A percentile compares a stretch with the other conserved stretches of the same genome.
These are phyloP conservation scores for Melinopterus prodromus DNA, from an alignment of 2,888 invertebrate genomes.

Conservation along the genomic window DNA sequence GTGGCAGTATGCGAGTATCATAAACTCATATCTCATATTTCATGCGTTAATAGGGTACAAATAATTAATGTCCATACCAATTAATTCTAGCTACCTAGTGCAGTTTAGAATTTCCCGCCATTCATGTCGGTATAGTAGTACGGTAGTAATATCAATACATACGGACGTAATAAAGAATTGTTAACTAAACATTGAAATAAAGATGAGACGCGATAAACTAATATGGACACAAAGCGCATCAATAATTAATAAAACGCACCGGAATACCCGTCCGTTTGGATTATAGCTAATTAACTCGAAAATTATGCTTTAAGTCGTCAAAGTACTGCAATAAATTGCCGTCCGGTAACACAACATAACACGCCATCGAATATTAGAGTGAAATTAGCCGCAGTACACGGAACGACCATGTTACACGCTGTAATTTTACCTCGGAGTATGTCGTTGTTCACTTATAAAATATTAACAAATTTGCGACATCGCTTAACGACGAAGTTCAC, in stretches of 20 bases:
- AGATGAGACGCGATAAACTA: neutral
- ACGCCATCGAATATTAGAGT: neutral
- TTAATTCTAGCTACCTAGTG: neutral
- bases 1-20: neutral
- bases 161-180: neutral
- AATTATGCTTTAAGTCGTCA: neutral
- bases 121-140: neutral
- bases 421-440: neutral
- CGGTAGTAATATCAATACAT: neutral
- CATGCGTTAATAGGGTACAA: neutral
- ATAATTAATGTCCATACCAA: neutral
- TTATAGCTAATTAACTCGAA: neutral
- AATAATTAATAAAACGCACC: neutral
- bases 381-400: neutral
- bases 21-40: neutral
- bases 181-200: neutral
- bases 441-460: slow-evolving; percentile 4
- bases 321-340: neutral
- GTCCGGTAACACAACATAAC: neutral
- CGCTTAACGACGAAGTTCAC: neutral
- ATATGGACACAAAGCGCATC: neutral
- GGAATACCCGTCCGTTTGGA: neutral
- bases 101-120: neutral
- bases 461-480: neutral
- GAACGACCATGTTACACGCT: neutral